Evolutionary conservation across 2,888 invertebrate genomes (phyloP).

Genomic region (Xanthia icteritia): DNA sequence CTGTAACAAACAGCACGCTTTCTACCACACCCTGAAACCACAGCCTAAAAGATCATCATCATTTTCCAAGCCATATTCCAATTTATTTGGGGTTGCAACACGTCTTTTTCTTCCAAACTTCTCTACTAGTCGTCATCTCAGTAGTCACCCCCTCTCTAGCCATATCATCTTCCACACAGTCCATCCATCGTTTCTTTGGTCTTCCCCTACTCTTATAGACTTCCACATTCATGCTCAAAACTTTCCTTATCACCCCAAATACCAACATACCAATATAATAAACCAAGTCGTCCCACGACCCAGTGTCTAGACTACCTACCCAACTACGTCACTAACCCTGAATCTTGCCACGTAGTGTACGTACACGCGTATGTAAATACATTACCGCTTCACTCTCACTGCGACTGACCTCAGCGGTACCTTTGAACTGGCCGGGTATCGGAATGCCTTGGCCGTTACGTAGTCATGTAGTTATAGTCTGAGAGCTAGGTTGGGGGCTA

Average conservation of each 20-base stretch:
- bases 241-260: background rate
- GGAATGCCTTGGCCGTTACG: constrained; percentile 4
- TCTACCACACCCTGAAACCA: too few species aligned
- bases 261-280: background rate
- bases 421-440: constrained; percentile 9
- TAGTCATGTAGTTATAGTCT: background rate
- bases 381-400: constrained; percentile 69
- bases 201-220: background rate
- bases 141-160: background rate
- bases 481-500: constrained; percentile 17
- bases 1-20: too few species aligned
- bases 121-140: background rate
- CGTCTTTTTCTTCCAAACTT: background rate
- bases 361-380: constrained; percentile 54
- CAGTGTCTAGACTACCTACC: constrained; percentile 10
- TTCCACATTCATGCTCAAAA: background rate
- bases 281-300: constrained; percentile 33
- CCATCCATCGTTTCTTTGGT: background rate
- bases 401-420: constrained; percentile 64
- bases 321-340: constrained; percentile 36
- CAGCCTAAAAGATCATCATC: too few species aligned
- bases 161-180: background rate
- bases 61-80: background rate
- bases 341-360: constrained; percentile 46
- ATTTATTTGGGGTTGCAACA: background rate